Conservation (phyloP, 2,113 vertebrate genomes). For the Rhizomys pruinosus region DNA sequence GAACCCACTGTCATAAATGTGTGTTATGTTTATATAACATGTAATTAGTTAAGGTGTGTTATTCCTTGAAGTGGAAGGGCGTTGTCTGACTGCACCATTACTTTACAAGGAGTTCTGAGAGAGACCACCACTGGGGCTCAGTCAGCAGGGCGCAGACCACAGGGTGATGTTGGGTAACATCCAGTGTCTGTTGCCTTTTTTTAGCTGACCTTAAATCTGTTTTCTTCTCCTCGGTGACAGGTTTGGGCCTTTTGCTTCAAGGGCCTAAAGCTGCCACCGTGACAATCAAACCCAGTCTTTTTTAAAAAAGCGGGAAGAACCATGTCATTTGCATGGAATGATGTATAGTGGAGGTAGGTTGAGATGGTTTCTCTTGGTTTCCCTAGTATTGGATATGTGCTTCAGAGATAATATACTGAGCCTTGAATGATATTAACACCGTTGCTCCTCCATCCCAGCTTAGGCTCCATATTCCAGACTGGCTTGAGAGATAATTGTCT, state of each 20-base stretch:
- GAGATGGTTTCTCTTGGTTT: background rate
- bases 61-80: background rate
- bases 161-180: background rate
- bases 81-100: background rate
- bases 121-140: background rate
- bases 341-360: conserved; percentile 95
- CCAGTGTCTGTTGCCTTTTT: background rate
- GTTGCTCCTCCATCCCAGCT: background rate
- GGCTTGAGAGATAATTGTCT: background rate
- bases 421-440: background rate
- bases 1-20: background rate
- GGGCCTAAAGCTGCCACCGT: conserved; percentile 92
- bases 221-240: conserved; percentile 86
- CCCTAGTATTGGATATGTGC: background rate
- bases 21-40: background rate
- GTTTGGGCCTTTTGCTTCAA: conserved; percentile 93
- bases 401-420: conserved; percentile 7
- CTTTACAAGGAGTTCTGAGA: background rate
- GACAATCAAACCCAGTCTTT: conserved; percentile 92
- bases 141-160: background rate
- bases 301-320: conserved; percentile 94
- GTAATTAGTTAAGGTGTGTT: background rate
- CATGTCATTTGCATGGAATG: conserved; percentile 93
- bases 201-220: conserved; percentile 5
- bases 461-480: background rate